Conservation (phyloP, 1,140 invertebrate species). For the Solenopsis fugax region DNA sequence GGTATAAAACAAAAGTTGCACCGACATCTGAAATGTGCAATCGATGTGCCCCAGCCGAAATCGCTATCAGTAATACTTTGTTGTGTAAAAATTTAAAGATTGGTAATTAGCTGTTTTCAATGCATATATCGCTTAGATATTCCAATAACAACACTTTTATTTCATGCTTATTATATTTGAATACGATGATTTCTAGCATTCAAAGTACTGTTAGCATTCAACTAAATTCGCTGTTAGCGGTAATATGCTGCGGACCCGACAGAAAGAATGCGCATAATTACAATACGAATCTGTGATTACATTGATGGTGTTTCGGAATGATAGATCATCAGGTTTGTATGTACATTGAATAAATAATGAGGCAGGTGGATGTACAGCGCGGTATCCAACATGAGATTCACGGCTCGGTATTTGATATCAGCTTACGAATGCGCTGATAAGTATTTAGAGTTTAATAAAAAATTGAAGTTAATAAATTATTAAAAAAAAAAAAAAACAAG, state of each 20-base stretch:
- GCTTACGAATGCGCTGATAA: background rate
- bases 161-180: background rate
- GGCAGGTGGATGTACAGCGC: conserved; percentile 68
- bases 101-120: background rate
- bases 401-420: conserved; percentile 33
- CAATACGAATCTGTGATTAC: conserved; percentile 22
- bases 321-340: conserved; percentile 49
- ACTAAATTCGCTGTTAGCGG: background rate
- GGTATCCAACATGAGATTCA: conserved; percentile 33
- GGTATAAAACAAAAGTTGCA: too few relatives aligned
- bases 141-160: background rate
- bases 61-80: background rate
- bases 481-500: background rate
- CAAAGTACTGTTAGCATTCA: background rate
- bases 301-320: background rate
- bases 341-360: conserved; percentile 67
- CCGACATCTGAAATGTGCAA: too few relatives aligned
- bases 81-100: background rate
- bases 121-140: background rate
- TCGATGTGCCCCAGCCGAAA: too few relatives aligned
- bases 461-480: background rate
- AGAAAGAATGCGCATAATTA: conserved; percentile 31
- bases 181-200: background rate
- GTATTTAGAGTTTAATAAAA: background rate
- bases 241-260: background rate